Evolutionary conservation across 2,888 invertebrate species (phyloP).

Genomic region (Drosophila atripex): DNA sequence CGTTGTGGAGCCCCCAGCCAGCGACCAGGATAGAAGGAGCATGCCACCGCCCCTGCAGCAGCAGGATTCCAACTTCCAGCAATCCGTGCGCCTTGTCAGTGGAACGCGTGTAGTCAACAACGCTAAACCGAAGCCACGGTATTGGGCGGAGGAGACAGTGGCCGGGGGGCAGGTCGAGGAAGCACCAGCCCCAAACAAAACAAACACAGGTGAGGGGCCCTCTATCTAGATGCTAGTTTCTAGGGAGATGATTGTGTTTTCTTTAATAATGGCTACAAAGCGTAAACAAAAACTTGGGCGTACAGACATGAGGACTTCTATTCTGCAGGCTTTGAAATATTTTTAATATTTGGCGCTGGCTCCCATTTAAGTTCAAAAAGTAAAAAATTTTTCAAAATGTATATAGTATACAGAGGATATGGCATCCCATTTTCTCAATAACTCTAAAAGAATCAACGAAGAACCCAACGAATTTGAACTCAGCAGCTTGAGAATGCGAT

Average conservation of each 20-base stretch:
- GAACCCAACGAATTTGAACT: no score
- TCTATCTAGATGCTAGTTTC: not conserved
- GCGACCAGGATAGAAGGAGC: conserved; percentile 27
- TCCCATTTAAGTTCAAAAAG: no score
- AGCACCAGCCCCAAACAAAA: conserved; percentile 8
- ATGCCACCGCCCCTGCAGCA: conserved; percentile 49
- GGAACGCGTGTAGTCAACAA: conserved; percentile 71
- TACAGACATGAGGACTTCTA: no score
- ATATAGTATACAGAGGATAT: no score
- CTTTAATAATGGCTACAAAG: no score
- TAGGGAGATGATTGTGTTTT: not conserved
- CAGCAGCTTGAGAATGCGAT: not conserved
- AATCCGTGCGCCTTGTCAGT: conserved; percentile 50
- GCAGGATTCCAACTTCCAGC: conserved; percentile 18
- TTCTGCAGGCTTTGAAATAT: no score
- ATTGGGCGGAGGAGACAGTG: conserved; percentile 45
- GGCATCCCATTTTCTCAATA: no score
- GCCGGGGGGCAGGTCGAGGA: conserved; percentile 17
- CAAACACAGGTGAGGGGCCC: conserved; percentile 16
- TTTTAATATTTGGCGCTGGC: no score
- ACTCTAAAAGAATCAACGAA: no score
- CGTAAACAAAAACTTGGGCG: no score
- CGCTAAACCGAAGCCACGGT: conserved; percentile 53
- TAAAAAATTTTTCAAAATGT: no score
- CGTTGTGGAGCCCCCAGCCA: not conserved